Evolutionary conservation across 2,888 invertebrate genomes (phyloP).

Genomic region (Tenthredo livida): DNA sequence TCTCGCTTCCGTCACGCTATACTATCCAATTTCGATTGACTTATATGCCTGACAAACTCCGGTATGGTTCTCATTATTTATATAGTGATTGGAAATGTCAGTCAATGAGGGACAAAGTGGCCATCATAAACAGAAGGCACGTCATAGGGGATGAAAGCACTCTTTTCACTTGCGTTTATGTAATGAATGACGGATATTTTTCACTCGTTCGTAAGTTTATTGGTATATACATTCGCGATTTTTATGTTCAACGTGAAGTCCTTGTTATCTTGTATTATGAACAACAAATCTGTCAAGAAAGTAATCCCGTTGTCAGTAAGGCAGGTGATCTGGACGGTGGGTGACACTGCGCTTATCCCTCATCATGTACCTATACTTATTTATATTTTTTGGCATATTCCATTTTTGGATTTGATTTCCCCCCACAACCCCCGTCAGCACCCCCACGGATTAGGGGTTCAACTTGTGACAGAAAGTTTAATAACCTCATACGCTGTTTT

Average conservation of each 20-base stretch:
- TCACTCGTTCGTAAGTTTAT: background rate
- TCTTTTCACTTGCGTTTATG: background rate
- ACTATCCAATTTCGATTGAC: constrained; percentile 33
- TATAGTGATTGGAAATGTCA: background rate
- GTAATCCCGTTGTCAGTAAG: background rate
- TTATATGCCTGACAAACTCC: background rate
- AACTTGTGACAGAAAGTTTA: constrained; percentile 12
- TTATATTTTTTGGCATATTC: background rate
- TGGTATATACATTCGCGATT: background rate
- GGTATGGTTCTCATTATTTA: background rate
- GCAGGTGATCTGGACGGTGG: background rate
- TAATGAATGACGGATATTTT: background rate
- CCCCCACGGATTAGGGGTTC: constrained; percentile 2
- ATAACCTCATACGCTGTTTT: background rate
- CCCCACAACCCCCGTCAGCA: background rate
- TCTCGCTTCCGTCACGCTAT: constrained; percentile 37
- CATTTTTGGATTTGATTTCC: background rate
- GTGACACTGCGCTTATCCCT: background rate
- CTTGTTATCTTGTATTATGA: background rate
- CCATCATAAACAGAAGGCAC: background rate
- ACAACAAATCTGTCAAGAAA: background rate
- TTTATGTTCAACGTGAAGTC: background rate
- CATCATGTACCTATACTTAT: background rate
- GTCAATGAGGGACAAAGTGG: background rate
- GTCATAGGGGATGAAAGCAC: background rate